Conservation (phyloP, 2,888 invertebrate genomes). For the Agriopis aurantiaria region DNA sequence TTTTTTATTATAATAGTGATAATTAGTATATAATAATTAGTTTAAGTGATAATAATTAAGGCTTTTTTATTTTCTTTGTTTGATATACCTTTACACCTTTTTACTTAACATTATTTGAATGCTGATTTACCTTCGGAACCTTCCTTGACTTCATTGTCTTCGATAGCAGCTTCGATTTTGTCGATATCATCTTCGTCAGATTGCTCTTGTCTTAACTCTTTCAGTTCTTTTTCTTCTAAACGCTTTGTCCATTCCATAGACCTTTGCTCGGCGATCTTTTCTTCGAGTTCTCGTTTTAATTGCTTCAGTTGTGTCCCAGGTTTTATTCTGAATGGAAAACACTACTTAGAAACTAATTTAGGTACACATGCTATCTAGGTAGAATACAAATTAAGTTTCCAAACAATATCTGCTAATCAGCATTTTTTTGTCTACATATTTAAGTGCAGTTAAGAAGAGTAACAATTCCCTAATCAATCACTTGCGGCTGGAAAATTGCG, state of each 20-base stretch:
- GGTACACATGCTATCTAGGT: not conserved
- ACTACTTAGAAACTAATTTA: not conserved
- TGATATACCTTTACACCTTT: no score
- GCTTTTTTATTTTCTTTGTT: no score
- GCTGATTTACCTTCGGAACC: constrained; percentile 49
- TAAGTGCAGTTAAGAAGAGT: no score
- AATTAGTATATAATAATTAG: no score
- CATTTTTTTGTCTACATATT: no score
- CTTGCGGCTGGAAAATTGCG: no score
- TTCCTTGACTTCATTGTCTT: constrained; percentile 62
- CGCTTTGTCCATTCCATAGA: constrained; percentile 90
- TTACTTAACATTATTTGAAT: not conserved
- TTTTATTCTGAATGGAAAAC: constrained; percentile 72
- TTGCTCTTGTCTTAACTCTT: constrained; percentile 64
- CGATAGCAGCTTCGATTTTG: constrained; percentile 72
- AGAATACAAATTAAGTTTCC: not conserved
- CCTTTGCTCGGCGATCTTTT: constrained; percentile 90
- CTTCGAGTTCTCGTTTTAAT: constrained; percentile 90
- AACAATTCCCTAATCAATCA: no score
- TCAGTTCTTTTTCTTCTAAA: constrained; percentile 79
- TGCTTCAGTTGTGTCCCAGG: constrained; percentile 91
- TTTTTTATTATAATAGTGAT: no score
- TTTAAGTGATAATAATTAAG: no score
- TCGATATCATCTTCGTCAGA: constrained; percentile 74
- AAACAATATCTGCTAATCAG: not conserved